Evolutionary conservation across 2,113 vertebrate species (phyloP).

Genomic region (Ptilonorhynchus violaceus): DNA sequence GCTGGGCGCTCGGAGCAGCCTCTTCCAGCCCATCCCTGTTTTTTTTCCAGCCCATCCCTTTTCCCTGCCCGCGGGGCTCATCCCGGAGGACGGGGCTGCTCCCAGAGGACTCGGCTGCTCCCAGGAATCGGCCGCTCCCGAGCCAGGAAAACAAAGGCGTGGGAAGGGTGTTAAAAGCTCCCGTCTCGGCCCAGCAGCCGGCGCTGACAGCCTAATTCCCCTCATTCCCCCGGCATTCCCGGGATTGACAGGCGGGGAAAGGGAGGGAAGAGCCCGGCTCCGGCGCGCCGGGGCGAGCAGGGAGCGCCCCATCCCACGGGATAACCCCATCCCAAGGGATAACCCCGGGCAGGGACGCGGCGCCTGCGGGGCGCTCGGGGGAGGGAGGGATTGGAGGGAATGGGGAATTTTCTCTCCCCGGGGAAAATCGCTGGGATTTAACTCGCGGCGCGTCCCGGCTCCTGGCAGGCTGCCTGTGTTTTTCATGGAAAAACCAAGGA

Average conservation of each 20-base stretch:
- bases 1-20: not conserved
- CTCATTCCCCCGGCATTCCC: constrained; percentile 53
- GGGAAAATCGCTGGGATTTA: not conserved
- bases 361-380: constrained; percentile 71
- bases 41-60: not conserved
- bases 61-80: not conserved
- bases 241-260: constrained; percentile 81
- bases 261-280: constrained; percentile 75
- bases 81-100: not conserved
- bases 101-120: not conserved
- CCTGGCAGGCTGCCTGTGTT: too few relatives aligned
- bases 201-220: constrained; percentile 28
- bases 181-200: constrained; percentile 17
- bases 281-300: constrained; percentile 75
- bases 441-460: not conserved
- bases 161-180: constrained; percentile 15
- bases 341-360: constrained; percentile 87
- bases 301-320: constrained; percentile 68
- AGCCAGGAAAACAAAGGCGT: not conserved
- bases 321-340: constrained; percentile 64
- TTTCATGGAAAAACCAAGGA: not conserved
- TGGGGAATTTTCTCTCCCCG: not conserved
- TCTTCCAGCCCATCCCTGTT: too few relatives aligned
- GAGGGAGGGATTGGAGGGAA: constrained; percentile 41
- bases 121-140: not conserved